Percentiles rank a stretch among this genome's conserved stretches.
Conservation (phyloP, 2,797 vertebrate genomes). For the Borostomias antarcticus region DNA sequence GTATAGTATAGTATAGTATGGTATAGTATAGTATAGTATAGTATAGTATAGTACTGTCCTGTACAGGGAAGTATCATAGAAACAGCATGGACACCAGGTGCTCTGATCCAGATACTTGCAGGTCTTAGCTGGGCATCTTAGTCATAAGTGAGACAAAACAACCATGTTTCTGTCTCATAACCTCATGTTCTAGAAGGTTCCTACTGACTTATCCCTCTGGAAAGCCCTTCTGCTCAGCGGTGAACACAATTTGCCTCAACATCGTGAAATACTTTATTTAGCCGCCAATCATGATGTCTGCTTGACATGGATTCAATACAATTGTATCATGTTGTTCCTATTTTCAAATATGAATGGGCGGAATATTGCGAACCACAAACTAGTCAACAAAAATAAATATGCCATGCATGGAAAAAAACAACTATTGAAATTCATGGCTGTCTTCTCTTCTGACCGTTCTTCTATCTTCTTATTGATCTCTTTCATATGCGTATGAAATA, state of each 20-base stretch:
- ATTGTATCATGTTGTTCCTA: no score
- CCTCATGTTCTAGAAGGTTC: slow-evolving; percentile 39
- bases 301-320: no score
- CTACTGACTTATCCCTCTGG: no score
- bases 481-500: slow-evolving; percentile 70
- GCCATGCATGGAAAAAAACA: slow-evolving; percentile 45
- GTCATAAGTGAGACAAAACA: slow-evolving; percentile 47
- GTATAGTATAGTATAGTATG: no score
- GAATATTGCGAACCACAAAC: not conserved
- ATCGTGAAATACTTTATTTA: not conserved
- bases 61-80: slow-evolving; percentile 54
- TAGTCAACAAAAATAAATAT: slow-evolving; percentile 52
- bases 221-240: not conserved
- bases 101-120: slow-evolving; percentile 45
- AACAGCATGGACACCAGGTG: slow-evolving; percentile 55
- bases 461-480: slow-evolving; percentile 66
- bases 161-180: slow-evolving; percentile 62
- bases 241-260: not conserved
- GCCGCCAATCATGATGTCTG: not conserved
- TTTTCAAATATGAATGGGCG: not conserved
- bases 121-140: slow-evolving; percentile 53
- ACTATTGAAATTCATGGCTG: slow-evolving; percentile 56
- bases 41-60: slow-evolving; percentile 51
- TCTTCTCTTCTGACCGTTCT: slow-evolving; percentile 42
- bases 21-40: no score